Base-by-base conservation (phyloP, 2,888 invertebrate genomes). In the Abscondita cerata region DNA sequence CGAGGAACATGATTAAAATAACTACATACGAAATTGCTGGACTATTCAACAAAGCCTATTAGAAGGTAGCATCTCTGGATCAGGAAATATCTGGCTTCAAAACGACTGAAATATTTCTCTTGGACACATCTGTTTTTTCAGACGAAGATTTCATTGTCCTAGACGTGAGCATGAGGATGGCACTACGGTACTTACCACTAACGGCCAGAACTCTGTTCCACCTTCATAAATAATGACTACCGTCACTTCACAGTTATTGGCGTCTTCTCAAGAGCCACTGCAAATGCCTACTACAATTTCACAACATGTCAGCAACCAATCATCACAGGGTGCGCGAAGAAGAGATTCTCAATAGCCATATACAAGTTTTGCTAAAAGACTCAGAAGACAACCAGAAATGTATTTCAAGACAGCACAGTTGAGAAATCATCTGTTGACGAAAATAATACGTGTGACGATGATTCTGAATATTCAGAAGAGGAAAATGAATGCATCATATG, bases 11-110 rank as follows among this genome's bases (percentile, higher is more conserved):
- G 46, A 52, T 66, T 38, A 64, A 52, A 51, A 68, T 66, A 51
- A 57, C 61, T 18, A 47, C 55, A 8, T 66, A 67, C 12, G 61
- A 66, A 33, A 36, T 67, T 15, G 62, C 66, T 56, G 34, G 51
- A 47, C 54, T 66, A 36, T 68, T 66, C 18, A 64, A 68, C 41
- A 48, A 59, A 55, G 59, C 64, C 19, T 67, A 52, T 19, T 33
- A 20, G 4, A 52, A 25, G 25, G 20, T 44, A 50, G 61, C 65
- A 52, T 59, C 64, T 33, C 52, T 66, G 50, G 59, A 54, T 8
- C 64, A 64, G 57, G 64, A 56, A 50, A 47, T 63, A 40, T 65
- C 59, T 48, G 62, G 66, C 36, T 65, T 66, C 51, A 59, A 51
- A 59, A 36, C 62, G 38, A 38, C 59, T n/a, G 62, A 58, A 52